Evolutionary conservation across 2,888 invertebrate genomes (phyloP).

Genomic region (Agriopis marginaria): DNA sequence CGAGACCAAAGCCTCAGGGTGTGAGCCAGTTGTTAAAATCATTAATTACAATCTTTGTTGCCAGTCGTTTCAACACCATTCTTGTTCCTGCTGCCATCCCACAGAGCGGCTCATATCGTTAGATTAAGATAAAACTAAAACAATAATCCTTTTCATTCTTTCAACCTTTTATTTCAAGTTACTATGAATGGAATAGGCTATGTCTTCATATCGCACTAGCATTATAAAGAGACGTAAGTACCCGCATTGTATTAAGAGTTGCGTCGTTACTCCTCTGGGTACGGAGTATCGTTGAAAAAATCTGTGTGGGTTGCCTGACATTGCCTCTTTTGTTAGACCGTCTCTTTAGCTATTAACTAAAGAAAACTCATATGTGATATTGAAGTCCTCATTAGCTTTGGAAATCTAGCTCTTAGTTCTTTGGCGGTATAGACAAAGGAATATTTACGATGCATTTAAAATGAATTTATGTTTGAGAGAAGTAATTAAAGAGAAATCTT

Average conservation of each 20-base stretch:
- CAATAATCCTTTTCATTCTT: slow-evolving; percentile 85
- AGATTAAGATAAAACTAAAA: slow-evolving; percentile 85
- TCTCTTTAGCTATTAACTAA: slow-evolving; percentile 30
- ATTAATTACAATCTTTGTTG: not conserved
- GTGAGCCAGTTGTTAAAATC: not conserved
- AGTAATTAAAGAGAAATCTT: slow-evolving; percentile 27
- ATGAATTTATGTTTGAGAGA: slow-evolving; percentile 38
- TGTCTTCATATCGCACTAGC: slow-evolving; percentile 67
- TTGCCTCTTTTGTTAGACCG: slow-evolving; percentile 57
- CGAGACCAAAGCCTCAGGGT: too few species aligned
- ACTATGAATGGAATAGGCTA: slow-evolving; percentile 69
- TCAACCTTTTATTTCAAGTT: slow-evolving; percentile 77
- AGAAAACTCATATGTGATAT: slow-evolving; percentile 58
- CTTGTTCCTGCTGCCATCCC: slow-evolving; percentile 55
- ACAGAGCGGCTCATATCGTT: slow-evolving; percentile 75
- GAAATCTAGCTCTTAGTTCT: slow-evolving; percentile 54
- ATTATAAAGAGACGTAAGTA: slow-evolving; percentile 55
- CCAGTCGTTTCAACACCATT: slow-evolving; percentile 49
- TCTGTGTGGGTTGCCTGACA: slow-evolving; percentile 72
- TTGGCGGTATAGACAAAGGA: slow-evolving; percentile 56
- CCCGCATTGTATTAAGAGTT: slow-evolving; percentile 11
- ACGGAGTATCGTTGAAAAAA: slow-evolving; percentile 36
- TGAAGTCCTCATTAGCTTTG: slow-evolving; percentile 61
- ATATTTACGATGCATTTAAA: slow-evolving; percentile 50
- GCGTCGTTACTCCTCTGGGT: slow-evolving; percentile 5